phyloP scores from a whole-genome alignment of 1,140 invertebrate genomes.

The Penaeus japonicus region DNA sequence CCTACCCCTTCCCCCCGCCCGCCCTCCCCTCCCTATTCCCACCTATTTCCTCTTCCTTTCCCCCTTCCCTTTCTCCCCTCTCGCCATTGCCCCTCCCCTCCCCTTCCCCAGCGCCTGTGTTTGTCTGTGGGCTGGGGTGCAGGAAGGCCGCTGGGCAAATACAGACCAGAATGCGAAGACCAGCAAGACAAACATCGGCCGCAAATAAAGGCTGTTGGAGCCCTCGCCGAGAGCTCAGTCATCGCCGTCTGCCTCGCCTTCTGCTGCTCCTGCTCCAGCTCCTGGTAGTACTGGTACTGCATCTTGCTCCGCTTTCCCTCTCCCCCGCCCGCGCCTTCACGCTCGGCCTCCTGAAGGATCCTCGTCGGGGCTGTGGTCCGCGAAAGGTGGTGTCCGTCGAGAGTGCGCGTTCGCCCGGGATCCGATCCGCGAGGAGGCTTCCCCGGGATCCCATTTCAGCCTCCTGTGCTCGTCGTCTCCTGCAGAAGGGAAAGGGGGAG shows the following conservation, averaged over 20 bases:
- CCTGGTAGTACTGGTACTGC: background rate
- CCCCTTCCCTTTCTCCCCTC: background rate
- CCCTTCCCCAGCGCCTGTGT: slow-evolving; percentile 11
- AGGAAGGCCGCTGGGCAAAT: slow-evolving; percentile 38
- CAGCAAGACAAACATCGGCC: slow-evolving; percentile 37
- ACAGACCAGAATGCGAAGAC: slow-evolving; percentile 31
- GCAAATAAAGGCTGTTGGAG: slow-evolving; percentile 33
- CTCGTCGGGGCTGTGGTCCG: too few relatives aligned
- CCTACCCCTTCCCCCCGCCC: background rate
- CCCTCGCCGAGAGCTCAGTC: slow-evolving; percentile 15
- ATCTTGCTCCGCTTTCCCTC: background rate
- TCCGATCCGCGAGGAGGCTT: too few relatives aligned
- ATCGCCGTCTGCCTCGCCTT: slow-evolving; percentile 9
- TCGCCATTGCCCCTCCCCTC: background rate
- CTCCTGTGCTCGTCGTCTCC: too few relatives aligned
- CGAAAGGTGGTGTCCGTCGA: too few relatives aligned
- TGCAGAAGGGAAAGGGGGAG: too few relatives aligned
- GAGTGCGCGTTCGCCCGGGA: too few relatives aligned
- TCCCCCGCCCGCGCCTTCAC: background rate
- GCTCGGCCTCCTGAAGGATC: background rate
- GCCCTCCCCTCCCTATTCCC: background rate
- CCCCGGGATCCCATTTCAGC: too few relatives aligned
- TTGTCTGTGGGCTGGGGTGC: slow-evolving; percentile 29
- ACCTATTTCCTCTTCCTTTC: slow-evolving; percentile 1
- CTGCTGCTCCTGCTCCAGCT: background rate